Percentiles rank a stretch among this genome's conserved stretches.
These are phyloP conservation scores for Lasius fuliginosus DNA, from an alignment of 2,888 invertebrate genomes.

Conservation along the genomic window DNA sequence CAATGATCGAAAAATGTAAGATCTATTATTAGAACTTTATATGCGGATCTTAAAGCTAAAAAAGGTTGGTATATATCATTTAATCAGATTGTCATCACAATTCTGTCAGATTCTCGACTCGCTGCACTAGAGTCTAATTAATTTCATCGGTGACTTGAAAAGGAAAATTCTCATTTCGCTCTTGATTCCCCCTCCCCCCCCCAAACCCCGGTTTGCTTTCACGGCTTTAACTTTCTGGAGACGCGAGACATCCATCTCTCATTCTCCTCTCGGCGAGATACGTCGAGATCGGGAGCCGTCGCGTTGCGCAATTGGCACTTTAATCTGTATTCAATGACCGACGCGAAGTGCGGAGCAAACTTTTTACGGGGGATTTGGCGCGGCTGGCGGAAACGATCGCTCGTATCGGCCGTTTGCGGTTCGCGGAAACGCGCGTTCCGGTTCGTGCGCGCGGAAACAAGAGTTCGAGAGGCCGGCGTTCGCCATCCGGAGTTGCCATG, in stretches of 20 bases:
- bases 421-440: constrained; percentile 55
- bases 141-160: constrained; percentile 9
- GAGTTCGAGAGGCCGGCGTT: constrained; percentile 72
- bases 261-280: constrained; percentile 24
- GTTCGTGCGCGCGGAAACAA: constrained; percentile 70
- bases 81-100: neutral
- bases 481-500: constrained; percentile 81
- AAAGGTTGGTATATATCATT: neutral
- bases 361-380: constrained; percentile 56
- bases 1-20: neutral
- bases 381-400: constrained; percentile 45
- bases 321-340: constrained; percentile 59
- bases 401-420: constrained; percentile 61
- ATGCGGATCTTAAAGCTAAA: neutral
- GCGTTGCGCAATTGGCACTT: constrained; percentile 49
- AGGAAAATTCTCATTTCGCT: neutral
- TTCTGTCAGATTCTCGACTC: neutral
- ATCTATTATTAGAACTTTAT: neutral
- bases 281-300: constrained; percentile 13
- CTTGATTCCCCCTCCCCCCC: neutral
- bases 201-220: neutral
- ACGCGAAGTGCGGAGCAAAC: constrained; percentile 42
- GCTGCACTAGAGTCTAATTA: neutral
- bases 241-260: constrained; percentile 19
- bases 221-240: neutral